phyloP scores from a whole-genome alignment of 2,797 vertebrate genomes.

The Crossoptilon crossoptilon region DNA sequence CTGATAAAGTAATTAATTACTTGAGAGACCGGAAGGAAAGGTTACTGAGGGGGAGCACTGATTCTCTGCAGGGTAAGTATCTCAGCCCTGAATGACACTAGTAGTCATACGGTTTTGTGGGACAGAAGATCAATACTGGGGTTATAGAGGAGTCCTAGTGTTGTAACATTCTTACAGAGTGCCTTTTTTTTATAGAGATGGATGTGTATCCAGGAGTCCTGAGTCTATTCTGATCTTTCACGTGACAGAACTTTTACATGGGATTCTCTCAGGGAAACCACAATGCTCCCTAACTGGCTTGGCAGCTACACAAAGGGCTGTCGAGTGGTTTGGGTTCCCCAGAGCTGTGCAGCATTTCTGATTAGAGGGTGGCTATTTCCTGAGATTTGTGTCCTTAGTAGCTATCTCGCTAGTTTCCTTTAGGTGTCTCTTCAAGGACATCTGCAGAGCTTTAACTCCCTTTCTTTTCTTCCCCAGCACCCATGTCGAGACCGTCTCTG shows the following conservation, averaged over 20 bases:
- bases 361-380: neutral
- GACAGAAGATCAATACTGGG: neutral
- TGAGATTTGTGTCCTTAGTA: neutral
- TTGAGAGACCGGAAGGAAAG: conserved; percentile 91
- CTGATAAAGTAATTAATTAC: conserved; percentile 91
- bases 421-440: neutral
- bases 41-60: conserved; percentile 81
- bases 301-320: neutral
- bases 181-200: neutral
- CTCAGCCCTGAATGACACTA: fast-evolving
- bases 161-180: neutral
- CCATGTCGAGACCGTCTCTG: conserved; percentile 79
- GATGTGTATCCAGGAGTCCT: fast-evolving
- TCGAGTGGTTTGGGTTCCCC: neutral
- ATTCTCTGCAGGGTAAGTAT: conserved; percentile 86
- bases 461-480: conserved; percentile 68
- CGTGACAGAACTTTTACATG: neutral
- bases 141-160: neutral
- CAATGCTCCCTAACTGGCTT: neutral
- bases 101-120: neutral
- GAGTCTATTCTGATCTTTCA: neutral
- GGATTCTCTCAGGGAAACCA: neutral
- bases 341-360: neutral
- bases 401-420: neutral
- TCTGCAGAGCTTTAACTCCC: neutral